Evolutionary conservation across 1,140 invertebrate species (phyloP).

Genomic region (Drosophila willistoni): DNA sequence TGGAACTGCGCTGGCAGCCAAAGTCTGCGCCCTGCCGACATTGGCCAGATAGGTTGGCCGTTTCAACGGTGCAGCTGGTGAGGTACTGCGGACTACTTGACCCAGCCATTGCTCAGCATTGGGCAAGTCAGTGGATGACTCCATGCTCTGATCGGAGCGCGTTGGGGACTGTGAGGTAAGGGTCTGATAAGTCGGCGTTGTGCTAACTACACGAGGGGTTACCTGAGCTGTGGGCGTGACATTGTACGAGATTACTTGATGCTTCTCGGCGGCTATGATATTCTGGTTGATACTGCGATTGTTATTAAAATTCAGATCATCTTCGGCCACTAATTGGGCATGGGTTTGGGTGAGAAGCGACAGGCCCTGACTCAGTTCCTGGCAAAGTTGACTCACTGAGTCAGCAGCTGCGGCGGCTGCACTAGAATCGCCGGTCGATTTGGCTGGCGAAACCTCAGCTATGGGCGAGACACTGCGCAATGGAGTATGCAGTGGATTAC

Average conservation of each 20-base stretch:
- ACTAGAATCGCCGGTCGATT: constrained; percentile 36
- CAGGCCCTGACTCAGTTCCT: constrained; percentile 93
- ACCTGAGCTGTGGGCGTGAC: constrained; percentile 44
- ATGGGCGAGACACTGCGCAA: constrained; percentile 88
- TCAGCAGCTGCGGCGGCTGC: constrained; percentile 84
- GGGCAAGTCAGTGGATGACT: constrained; percentile 83
- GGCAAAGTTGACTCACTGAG: constrained; percentile 93
- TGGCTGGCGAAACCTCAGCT: constrained; percentile 89
- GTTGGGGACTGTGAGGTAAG: constrained; percentile 57
- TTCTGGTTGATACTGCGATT: constrained; percentile 85
- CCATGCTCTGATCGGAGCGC: constrained; percentile 44
- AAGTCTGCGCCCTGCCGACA: constrained; percentile 86
- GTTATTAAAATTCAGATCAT: constrained; percentile 85
- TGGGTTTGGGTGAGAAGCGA: constrained; percentile 90
- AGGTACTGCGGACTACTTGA: constrained; percentile 86
- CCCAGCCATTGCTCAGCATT: constrained; percentile 92
- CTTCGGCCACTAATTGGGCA: constrained; percentile 84
- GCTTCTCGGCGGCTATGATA: constrained; percentile 82
- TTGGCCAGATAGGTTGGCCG: constrained; percentile 84
- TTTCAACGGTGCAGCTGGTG: constrained; percentile 83
- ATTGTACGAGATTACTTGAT: constrained; percentile 63
- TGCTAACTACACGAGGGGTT: constrained; percentile 47
- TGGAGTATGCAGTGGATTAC: constrained; percentile 70
- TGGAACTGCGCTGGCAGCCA: constrained; percentile 83
- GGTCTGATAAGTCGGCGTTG: constrained; percentile 62